Conservation (phyloP, 2,888 invertebrate species). For the Synanthedon andrenaeformis region DNA sequence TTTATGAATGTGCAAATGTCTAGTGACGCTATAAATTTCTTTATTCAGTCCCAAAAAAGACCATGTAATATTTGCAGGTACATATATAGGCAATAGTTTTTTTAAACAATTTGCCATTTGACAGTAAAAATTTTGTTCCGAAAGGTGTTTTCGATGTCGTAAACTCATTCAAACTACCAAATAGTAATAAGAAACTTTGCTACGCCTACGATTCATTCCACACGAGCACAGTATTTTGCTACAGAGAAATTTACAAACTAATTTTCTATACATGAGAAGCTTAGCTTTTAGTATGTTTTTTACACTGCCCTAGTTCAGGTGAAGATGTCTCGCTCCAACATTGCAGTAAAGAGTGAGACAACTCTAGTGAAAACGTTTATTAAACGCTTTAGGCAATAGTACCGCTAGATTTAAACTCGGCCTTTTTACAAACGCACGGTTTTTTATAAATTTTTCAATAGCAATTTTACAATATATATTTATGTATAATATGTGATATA, state of each 20-base stretch:
- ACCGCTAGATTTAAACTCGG: conserved; percentile 16
- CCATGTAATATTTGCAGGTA: no score
- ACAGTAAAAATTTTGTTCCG: no score
- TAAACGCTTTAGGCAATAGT: conserved; percentile 10
- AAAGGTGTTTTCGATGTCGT: no score
- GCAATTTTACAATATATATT: no score
- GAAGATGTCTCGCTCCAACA: background rate
- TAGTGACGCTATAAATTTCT: no score
- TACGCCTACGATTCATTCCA: conserved; percentile 57
- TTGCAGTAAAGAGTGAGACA: background rate
- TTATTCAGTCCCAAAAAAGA: no score
- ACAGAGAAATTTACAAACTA: conserved; percentile 41
- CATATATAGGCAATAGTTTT: no score
- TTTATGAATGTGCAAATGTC: no score
- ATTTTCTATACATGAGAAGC: conserved; percentile 32
- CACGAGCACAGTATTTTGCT: conserved; percentile 57
- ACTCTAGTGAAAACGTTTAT: background rate
- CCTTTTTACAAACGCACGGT: conserved; percentile 20
- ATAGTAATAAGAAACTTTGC: conserved; percentile 19
- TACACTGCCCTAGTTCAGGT: background rate
- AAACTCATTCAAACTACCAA: no score
- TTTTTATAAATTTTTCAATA: conserved; percentile 21
- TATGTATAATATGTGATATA: no score
- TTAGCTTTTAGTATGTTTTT: conserved; percentile 30
- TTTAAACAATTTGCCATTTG: no score